These are phyloP conservation scores for Neomicropteryx cornuta DNA, from an alignment of 1,140 invertebrate species.

Conservation along the genomic window DNA sequence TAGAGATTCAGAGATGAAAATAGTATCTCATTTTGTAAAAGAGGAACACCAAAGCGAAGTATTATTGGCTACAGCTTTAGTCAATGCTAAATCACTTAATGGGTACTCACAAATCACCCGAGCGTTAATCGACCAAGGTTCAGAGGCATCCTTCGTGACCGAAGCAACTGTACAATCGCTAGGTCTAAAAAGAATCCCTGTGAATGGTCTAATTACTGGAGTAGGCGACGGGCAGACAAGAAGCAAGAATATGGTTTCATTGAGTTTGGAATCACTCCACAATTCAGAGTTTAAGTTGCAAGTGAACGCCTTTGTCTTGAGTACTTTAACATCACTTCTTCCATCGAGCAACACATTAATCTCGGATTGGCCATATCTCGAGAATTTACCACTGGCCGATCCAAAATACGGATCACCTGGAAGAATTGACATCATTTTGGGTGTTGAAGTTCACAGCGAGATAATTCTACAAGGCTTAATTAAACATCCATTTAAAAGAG, in stretches of 20 bases:
- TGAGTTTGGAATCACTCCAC: conserved; percentile 12
- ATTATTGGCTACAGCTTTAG: conserved; percentile 14
- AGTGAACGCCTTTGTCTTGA: conserved; percentile 15
- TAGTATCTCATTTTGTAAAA: too few relatives aligned
- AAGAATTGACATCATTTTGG: conserved; percentile 17
- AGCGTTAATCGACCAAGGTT: conserved; percentile 15
- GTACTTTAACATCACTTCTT: conserved; percentile 17
- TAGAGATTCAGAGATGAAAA: too few relatives aligned
- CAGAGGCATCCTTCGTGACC: conserved; percentile 14
- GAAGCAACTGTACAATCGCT: conserved; percentile 13
- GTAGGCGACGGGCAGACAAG: conserved; percentile 1
- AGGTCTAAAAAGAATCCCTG: conserved; percentile 8
- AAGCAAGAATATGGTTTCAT: conserved; percentile 7
- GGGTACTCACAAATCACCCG: conserved; percentile 6
- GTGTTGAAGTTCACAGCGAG: conserved; percentile 15
- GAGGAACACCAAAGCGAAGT: conserved; percentile 3
- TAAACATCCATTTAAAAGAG: too few relatives aligned
- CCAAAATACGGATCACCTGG: conserved; percentile 13
- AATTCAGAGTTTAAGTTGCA: conserved; percentile 9
- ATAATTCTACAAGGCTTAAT: conserved; percentile 15
- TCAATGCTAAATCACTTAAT: conserved; percentile 6
- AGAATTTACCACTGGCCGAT: conserved; percentile 16
- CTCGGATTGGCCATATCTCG: conserved; percentile 15
- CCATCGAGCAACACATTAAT: conserved; percentile 11
- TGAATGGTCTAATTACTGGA: conserved; percentile 7